Percentiles rank a stretch among this genome's conserved stretches.
Conservation (phyloP, 2,113 vertebrate genomes). For the Chloroceryle aenea region DNA sequence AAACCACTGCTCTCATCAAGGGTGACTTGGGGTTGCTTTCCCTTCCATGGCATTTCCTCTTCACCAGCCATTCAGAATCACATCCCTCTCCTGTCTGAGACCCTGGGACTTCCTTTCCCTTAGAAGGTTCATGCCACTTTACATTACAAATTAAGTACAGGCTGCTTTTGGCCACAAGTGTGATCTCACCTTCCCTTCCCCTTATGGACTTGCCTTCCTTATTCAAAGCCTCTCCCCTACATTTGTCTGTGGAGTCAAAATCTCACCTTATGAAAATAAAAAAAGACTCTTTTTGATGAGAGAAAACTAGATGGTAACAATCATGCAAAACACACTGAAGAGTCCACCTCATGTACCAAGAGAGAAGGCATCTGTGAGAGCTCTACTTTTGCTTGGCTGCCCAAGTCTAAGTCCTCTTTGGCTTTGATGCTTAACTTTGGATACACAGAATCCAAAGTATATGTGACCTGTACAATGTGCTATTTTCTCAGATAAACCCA, state of each 20-base stretch:
- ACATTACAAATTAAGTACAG: not conserved
- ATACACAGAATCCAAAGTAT: not conserved
- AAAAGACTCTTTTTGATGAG: not conserved
- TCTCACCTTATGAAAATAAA: not conserved
- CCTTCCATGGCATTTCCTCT: not conserved
- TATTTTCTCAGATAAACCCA: not conserved
- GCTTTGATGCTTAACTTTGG: not conserved
- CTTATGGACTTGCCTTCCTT: not conserved
- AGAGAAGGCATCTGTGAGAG: not conserved
- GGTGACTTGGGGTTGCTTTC: not conserved
- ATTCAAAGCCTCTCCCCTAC: not conserved
- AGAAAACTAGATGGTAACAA: not conserved
- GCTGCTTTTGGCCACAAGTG: not conserved
- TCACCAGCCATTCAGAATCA: not conserved
- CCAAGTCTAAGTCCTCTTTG: not conserved
- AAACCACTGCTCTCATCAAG: not conserved
- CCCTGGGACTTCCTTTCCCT: not conserved
- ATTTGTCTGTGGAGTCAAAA: not conserved
- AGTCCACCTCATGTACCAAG: not conserved
- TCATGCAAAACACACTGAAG: not conserved
- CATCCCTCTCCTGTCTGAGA: not conserved
- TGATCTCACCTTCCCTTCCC: not conserved
- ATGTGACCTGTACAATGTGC: not conserved
- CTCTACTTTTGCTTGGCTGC: not conserved
- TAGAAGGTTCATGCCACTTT: not conserved